Evolutionary conservation across 2,888 invertebrate genomes (phyloP).

Genomic region (Thereva nobilitata): DNA sequence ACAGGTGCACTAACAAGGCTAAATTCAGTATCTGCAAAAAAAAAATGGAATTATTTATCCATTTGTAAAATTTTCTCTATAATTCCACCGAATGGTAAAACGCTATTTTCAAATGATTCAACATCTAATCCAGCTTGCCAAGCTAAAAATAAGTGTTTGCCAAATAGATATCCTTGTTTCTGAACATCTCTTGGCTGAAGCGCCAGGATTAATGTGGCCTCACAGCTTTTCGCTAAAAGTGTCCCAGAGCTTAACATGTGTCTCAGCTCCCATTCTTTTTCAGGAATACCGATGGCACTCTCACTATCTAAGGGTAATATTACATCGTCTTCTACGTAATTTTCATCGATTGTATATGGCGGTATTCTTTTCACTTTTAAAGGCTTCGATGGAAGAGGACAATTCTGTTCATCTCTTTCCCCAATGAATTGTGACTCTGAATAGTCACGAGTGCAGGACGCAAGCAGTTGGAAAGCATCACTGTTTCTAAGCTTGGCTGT

Average conservation of each 20-base stretch:
- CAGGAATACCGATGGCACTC: constrained; percentile 66
- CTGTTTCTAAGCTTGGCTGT: constrained; percentile 74
- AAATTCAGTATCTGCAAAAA: constrained; percentile 49
- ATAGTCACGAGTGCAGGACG: constrained; percentile 84
- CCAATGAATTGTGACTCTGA: constrained; percentile 92
- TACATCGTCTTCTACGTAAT: constrained; percentile 54
- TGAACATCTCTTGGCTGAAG: constrained; percentile 78
- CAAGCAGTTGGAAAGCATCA: constrained; percentile 86
- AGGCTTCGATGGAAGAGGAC: constrained; percentile 76
- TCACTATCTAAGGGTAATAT: constrained; percentile 62
- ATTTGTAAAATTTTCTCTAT: constrained; percentile 1
- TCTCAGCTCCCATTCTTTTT: constrained; percentile 78
- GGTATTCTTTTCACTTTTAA: constrained; percentile 6
- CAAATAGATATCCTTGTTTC: constrained; percentile 83
- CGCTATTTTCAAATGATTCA: constrained; percentile 66
- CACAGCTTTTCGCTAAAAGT: constrained; percentile 76
- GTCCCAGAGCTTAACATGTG: constrained; percentile 82
- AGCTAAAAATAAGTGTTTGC: constrained; percentile 85
- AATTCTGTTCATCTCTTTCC: constrained; percentile 82
- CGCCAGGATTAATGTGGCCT: constrained; percentile 82
- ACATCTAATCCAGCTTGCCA: constrained; percentile 84
- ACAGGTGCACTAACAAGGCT: constrained; percentile 79
- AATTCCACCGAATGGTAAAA: constrained; percentile 47
- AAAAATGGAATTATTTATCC: neutral
- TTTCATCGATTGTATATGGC: constrained; percentile 49